Base-by-base conservation (phyloP, 2,888 invertebrate genomes). In the Leuctra nigra region DNA sequence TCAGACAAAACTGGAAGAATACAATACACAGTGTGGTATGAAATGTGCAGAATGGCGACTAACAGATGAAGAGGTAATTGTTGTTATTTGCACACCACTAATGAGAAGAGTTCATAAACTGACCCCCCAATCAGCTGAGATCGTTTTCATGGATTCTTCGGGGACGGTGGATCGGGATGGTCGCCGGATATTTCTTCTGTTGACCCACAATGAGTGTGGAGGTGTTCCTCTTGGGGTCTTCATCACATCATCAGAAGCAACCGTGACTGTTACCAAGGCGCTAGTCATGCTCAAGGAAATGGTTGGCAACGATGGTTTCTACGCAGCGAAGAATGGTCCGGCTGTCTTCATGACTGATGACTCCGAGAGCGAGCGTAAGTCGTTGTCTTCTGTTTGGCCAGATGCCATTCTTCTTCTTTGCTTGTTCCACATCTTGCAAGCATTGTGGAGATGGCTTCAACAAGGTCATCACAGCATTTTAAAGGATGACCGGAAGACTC, bases 291-390 rank as follows among this genome's bases (percentile, higher is more conserved):
- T 44, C 2, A 44, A 44, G 11, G n/a, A 9, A 13, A 20, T 53
- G 14, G 16, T 53, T 14, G 41, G 41, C 4, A n/a, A 36, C 4
- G 29, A 53, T n/a, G 25, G 20, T 11, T 53, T 53, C 44, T 25
- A n/a, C 39, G 36, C 20, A 6, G 16, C 25, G 23, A 39, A 2
- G 2, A n/a, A 22, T 7, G 39, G 53, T 11, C 53, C 53, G 11
- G 7, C n/a, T 11, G 39, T 53, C 22, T 29, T 53, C 29, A 53
- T 53, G 53, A 38, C 53, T 7, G 53, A 53, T 13, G 53, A 53
- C n/a, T 39, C 41, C 13, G 44, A 23, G 6, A 18, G 25, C 4
- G 53, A 53, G 16, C 13, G 53, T 11, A 54, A 44, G 35, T 44
- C 46, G 4, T 33, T 54, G 18, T 6, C n/a, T 3, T 9, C 24